A percentile compares a stretch with the other conserved stretches of the same genome.
phyloP scores from a whole-genome alignment of 2,113 vertebrate genomes.

The Megaceryle maxima region DNA sequence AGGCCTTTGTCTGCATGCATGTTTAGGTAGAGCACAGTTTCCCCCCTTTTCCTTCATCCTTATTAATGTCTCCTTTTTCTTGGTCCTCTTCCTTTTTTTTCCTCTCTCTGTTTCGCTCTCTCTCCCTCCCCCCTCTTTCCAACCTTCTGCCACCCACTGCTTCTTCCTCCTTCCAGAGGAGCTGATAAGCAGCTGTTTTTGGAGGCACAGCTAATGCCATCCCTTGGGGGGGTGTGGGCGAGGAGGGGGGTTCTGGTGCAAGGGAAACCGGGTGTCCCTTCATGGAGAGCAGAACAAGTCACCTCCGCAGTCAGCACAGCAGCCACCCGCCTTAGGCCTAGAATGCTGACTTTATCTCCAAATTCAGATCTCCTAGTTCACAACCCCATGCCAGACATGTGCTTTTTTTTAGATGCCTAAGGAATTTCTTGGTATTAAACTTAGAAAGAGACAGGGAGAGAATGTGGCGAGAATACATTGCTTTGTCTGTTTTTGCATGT shows the following conservation, averaged over 20 bases:
- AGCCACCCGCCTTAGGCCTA: constrained; percentile 29
- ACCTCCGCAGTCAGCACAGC: constrained; percentile 1
- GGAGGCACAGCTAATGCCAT: constrained; percentile 52
- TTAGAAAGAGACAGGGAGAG: constrained; percentile 17
- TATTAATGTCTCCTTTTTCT: constrained; percentile 8
- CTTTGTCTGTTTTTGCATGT: constrained; percentile 68
- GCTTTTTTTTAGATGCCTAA: constrained; percentile 26
- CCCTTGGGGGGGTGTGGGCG: neutral
- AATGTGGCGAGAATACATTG: constrained; percentile 36
- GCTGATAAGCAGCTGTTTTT: constrained; percentile 62
- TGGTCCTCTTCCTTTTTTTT: neutral
- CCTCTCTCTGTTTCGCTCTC: neutral
- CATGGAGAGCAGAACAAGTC: constrained; percentile 11
- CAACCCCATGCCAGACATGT: constrained; percentile 41
- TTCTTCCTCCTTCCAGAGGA: constrained; percentile 36
- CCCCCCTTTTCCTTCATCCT: neutral
- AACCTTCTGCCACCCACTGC: constrained; percentile 47
- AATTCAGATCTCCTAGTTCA: constrained; percentile 50
- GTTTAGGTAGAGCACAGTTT: neutral
- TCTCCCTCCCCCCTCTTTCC: neutral
- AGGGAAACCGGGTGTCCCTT: neutral
- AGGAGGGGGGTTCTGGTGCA: neutral
- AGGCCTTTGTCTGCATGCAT: neutral
- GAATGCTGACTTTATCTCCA: constrained; percentile 43
- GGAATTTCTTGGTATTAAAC: constrained; percentile 60